A percentile compares a stretch with the other conserved stretches of the same genome.
These are phyloP conservation scores for Parnassius smintheus DNA, from an alignment of 2,888 invertebrate genomes.

Conservation along the genomic window DNA sequence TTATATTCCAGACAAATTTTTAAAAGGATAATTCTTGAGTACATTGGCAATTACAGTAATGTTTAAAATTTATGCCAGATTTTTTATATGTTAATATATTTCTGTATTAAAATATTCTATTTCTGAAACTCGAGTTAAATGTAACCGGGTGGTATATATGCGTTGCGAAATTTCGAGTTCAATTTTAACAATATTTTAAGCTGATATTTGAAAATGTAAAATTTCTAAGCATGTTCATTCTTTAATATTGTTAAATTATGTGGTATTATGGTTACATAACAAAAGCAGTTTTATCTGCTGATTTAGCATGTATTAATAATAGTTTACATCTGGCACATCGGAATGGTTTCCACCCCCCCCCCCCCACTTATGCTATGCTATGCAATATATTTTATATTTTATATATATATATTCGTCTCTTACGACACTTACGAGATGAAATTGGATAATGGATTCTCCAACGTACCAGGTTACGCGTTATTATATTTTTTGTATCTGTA, in stretches of 20 bases:
- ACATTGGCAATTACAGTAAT: constrained; percentile 2
- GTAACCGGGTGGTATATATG: constrained; percentile 4
- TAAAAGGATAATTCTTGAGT: neutral
- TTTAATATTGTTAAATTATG: neutral
- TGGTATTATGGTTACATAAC: no score
- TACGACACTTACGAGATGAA: no score
- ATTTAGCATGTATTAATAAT: no score
- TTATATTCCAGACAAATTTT: neutral
- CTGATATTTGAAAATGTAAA: constrained; percentile 1
- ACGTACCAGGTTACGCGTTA: no score
- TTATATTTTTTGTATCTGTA: no score
- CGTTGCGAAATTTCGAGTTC: constrained; percentile 4
- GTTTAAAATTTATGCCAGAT: constrained; percentile 1
- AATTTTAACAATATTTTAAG: neutral
- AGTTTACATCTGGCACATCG: no score
- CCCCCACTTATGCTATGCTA: no score
- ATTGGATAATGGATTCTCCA: no score
- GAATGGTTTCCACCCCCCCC: no score
- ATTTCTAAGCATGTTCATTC: neutral
- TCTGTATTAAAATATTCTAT: constrained; percentile 9
- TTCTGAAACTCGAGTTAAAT: constrained; percentile 12
- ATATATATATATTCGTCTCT: no score
- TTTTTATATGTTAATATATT: constrained; percentile 7
- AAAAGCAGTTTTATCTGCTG: no score
- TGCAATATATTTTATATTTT: no score